These are phyloP conservation scores for Stomorhina lunata DNA, from an alignment of 2,888 invertebrate species.

Conservation along the genomic window DNA sequence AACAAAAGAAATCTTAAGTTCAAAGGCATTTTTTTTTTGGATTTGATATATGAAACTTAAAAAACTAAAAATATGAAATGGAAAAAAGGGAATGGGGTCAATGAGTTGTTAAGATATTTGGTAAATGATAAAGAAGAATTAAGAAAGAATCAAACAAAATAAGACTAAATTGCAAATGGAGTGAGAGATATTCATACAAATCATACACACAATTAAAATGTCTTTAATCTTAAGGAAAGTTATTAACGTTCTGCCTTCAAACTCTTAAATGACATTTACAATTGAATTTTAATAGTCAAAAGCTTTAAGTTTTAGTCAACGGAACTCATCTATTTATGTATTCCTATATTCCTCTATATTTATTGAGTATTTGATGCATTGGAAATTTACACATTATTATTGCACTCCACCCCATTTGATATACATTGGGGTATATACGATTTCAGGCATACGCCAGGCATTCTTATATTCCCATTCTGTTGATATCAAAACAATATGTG, in stretches of 20 bases:
- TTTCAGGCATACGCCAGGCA: neutral
- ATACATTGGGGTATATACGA: neutral
- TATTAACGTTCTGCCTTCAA: conserved; percentile 7
- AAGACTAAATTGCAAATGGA: neutral
- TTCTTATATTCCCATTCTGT: neutral
- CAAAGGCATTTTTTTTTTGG: neutral
- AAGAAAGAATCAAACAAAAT: neutral
- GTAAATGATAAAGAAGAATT: conserved; percentile 8
- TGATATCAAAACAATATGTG: neutral
- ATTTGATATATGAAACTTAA: neutral
- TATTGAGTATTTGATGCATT: conserved; percentile 10
- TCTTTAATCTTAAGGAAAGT: conserved; percentile 14
- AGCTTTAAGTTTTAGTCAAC: neutral
- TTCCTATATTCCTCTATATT: neutral
- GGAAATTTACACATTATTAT: conserved; percentile 1
- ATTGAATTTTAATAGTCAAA: conserved; percentile 12
- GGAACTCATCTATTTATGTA: neutral
- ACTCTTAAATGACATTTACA: conserved; percentile 15
- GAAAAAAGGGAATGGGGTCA: conserved; percentile 38
- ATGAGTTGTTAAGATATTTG: conserved; percentile 29
- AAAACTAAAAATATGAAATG: neutral
- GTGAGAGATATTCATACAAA: neutral
- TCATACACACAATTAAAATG: neutral
- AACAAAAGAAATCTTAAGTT: conserved; percentile 24
- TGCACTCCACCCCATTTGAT: conserved; percentile 7